Evolutionary conservation across 1,140 invertebrate genomes (phyloP).

Genomic region (Trichonephila clavata): DNA sequence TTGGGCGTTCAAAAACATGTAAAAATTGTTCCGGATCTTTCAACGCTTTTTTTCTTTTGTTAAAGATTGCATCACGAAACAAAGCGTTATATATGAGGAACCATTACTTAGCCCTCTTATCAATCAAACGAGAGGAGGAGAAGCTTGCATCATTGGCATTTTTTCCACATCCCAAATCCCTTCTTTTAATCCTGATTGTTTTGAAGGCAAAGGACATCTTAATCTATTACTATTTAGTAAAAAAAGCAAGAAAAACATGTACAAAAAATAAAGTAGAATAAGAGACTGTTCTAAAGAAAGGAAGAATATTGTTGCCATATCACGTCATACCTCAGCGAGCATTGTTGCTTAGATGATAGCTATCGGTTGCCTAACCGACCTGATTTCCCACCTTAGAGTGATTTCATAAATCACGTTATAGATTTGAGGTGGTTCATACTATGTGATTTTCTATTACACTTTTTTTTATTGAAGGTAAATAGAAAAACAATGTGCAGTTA

Average conservation of each 20-base stretch:
- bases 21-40: too few species aligned
- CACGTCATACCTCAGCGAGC: constrained; percentile 20
- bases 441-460: constrained; percentile 28
- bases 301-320: constrained; percentile 5
- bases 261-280: background rate
- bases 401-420: constrained; percentile 43
- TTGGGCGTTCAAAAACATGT: background rate
- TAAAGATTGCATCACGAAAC: constrained; percentile 8
- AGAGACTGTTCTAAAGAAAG: background rate
- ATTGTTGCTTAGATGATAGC: constrained; percentile 40
- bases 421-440: constrained; percentile 24
- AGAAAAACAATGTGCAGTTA: background rate
- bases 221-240: constrained; percentile 1
- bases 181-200: background rate
- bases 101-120: constrained; percentile 18
- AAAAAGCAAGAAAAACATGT: background rate
- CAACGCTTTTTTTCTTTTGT: background rate
- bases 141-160: constrained; percentile 3
- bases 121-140: background rate
- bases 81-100: background rate
- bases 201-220: constrained; percentile 52
- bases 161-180: background rate
- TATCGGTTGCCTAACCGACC: constrained; percentile 38
- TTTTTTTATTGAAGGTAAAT: constrained; percentile 4
- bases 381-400: background rate